Conservation (phyloP, 2,888 invertebrate genomes). For the Acrobasis repandana region DNA sequence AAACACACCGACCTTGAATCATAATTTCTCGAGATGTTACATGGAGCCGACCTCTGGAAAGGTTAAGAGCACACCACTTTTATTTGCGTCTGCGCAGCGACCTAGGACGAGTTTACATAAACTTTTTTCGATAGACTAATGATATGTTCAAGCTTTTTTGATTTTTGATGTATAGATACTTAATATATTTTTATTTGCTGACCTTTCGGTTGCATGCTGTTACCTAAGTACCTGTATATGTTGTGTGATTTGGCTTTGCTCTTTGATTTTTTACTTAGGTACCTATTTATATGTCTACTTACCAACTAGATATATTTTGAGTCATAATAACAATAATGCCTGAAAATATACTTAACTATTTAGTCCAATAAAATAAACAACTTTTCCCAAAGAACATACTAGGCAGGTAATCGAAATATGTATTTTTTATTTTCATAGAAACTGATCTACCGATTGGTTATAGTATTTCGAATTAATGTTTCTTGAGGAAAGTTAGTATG, state of each 20-base stretch:
- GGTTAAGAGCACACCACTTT: slow-evolving; percentile 77
- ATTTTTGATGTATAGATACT: background rate
- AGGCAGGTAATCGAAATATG: too few species aligned
- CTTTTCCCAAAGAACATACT: too few species aligned
- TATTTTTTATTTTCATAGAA: too few species aligned
- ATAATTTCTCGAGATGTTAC: slow-evolving; percentile 71
- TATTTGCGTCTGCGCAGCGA: slow-evolving; percentile 62
- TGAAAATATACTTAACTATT: too few species aligned
- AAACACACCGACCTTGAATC: slow-evolving; percentile 66
- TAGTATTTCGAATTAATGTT: too few species aligned
- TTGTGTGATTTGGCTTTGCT: background rate
- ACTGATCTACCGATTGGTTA: too few species aligned
- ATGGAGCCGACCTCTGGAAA: slow-evolving; percentile 68
- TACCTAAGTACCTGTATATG: too few species aligned
- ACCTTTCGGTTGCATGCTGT: slow-evolving; percentile 23
- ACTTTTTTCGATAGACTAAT: slow-evolving; percentile 22
- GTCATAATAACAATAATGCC: too few species aligned
- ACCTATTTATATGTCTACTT: too few species aligned
- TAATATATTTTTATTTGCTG: slow-evolving; percentile 27
- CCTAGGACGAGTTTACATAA: slow-evolving; percentile 48
- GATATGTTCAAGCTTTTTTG: slow-evolving; percentile 9
- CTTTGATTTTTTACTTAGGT: background rate
- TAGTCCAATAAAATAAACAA: too few species aligned
- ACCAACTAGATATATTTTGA: too few species aligned
- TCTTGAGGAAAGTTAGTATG: too few species aligned